Evolutionary conservation across 2,888 invertebrate genomes (phyloP).

Genomic region (Ochropleura leucogaster): DNA sequence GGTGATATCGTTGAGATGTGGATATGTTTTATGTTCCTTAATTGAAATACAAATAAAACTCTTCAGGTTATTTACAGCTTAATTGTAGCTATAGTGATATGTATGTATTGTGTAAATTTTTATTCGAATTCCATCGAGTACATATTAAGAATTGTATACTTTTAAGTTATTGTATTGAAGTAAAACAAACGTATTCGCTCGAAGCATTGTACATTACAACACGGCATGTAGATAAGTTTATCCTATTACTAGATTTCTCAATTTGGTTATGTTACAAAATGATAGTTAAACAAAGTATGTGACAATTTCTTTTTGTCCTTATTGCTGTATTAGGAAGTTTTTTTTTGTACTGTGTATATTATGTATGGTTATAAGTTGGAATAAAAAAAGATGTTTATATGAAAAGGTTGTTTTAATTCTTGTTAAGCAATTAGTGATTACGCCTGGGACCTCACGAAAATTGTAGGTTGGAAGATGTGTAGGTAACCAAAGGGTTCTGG

Average conservation of each 20-base stretch:
- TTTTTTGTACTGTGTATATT: constrained; percentile 95
- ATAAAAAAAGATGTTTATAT: constrained; percentile 91
- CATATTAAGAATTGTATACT: constrained; percentile 89
- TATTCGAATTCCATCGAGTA: constrained; percentile 91
- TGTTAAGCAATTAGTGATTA: not conserved
- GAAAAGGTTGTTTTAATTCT: constrained; percentile 77
- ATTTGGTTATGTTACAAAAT: constrained; percentile 88
- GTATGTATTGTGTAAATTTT: constrained; percentile 90
- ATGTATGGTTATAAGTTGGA: constrained; percentile 94
- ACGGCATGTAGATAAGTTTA: constrained; percentile 90
- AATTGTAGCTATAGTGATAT: constrained; percentile 89
- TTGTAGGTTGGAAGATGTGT: not conserved
- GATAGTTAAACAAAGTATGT: constrained; percentile 85
- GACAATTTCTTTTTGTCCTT: constrained; percentile 90
- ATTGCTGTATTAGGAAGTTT: constrained; percentile 91
- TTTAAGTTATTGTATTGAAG: constrained; percentile 90
- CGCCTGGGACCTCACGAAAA: not conserved
- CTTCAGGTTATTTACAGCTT: constrained; percentile 89
- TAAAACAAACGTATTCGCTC: constrained; percentile 89
- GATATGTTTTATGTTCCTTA: constrained; percentile 91
- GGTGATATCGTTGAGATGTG: constrained; percentile 89
- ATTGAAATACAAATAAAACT: constrained; percentile 90
- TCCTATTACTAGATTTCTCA: constrained; percentile 90
- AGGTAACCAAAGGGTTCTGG: not conserved
- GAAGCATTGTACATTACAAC: constrained; percentile 90